Evolutionary conservation across 2,113 vertebrate genomes (phyloP).

Genomic region (Polypterus senegalus): DNA sequence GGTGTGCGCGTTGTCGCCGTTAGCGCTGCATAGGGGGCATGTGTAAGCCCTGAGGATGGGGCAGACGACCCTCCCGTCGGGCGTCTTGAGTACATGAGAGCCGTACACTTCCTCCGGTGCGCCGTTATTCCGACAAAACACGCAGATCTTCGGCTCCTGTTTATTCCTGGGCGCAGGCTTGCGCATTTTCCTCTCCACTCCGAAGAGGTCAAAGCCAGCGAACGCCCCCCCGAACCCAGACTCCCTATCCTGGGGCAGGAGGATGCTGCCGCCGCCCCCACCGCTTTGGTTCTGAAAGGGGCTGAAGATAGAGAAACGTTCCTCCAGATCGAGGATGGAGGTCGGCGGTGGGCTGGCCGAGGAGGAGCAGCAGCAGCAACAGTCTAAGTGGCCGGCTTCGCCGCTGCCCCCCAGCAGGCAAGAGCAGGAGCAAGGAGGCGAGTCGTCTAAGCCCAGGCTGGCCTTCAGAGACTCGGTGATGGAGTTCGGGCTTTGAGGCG

Average conservation of each 20-base stretch:
- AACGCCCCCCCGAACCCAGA: slow-evolving; percentile 43
- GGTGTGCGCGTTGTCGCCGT: slow-evolving; percentile 66
- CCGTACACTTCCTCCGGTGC: slow-evolving; percentile 65
- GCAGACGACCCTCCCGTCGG: slow-evolving; percentile 61
- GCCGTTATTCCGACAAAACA: slow-evolving; percentile 69
- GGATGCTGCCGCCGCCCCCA: slow-evolving; percentile 8
- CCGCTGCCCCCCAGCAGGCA: slow-evolving; percentile 39
- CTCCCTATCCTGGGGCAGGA: slow-evolving; percentile 43
- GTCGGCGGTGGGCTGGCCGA: slow-evolving; percentile 46
- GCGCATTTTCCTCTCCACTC: slow-evolving; percentile 51
- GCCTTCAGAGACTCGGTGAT: slow-evolving; percentile 65
- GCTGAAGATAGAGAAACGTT: slow-evolving; percentile 56
- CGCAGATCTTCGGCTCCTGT: slow-evolving; percentile 66
- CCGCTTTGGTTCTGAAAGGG: slow-evolving; percentile 47
- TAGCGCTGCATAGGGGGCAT: slow-evolving; percentile 65
- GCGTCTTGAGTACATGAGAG: slow-evolving; percentile 64
- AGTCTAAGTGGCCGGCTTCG: slow-evolving; percentile 43
- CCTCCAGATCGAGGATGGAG: slow-evolving; percentile 53
- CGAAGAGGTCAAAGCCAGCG: slow-evolving; percentile 51
- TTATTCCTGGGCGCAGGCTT: slow-evolving; percentile 45
- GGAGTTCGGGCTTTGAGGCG: slow-evolving; percentile 53
- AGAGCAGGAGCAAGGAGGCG: slow-evolving; percentile 32
- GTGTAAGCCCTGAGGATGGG: slow-evolving; percentile 64
- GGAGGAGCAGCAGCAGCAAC: slow-evolving; percentile 37
- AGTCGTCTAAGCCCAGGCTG: slow-evolving; percentile 57